Evolutionary conservation across 2,797 vertebrate species (phyloP), one percentile per base, ranked within the genome.

Genomic region (Argentina silus): DNA sequence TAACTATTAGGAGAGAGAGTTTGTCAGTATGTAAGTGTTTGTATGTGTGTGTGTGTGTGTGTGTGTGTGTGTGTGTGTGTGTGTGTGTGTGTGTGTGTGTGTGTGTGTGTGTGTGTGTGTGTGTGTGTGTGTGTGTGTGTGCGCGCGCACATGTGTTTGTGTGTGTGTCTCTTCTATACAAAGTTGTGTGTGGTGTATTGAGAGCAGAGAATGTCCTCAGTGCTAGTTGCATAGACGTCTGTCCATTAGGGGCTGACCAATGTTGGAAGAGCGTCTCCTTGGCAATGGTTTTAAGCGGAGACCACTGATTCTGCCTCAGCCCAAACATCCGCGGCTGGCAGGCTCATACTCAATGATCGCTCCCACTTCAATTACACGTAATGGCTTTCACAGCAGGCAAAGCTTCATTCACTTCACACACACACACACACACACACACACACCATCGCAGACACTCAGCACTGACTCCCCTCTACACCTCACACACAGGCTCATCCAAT

Each of bases 311-410:
- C 75, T 50, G 45, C 72, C 56, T 70, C 67, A 73, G 50, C 43
- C 74, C 56, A 70, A 76, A 76, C 70, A 73, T 73, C 70, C 63
- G 62, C 23, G 61, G 42, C 55, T 70, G 76, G 48, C 10, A 21
- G 47, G 61, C 66, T 36, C 11, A 60, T 44, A 42, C 60, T 47
- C 73, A 36, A 57, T 67, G 67, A 67, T 77, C 19, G 56, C 77
- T 76, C 80, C 44, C 64, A 61, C 70, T 77, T 75, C 73, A 73
- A 71, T 78, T 77, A 74, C 80, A 78, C 73, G 67, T 79, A 78
- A 81, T 81, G 69, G 67, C 61, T 84, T 76, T 81, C 73, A 47
- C 82, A 84, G 82, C 51, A 44, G 61, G 10, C 19, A 1, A 21
- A 48, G 45, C 19, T 15, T 62, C 36, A 15, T 62, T 59, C 61